Conservation (phyloP, 2,888 invertebrate species). For the Dolichopus griseipennis region DNA sequence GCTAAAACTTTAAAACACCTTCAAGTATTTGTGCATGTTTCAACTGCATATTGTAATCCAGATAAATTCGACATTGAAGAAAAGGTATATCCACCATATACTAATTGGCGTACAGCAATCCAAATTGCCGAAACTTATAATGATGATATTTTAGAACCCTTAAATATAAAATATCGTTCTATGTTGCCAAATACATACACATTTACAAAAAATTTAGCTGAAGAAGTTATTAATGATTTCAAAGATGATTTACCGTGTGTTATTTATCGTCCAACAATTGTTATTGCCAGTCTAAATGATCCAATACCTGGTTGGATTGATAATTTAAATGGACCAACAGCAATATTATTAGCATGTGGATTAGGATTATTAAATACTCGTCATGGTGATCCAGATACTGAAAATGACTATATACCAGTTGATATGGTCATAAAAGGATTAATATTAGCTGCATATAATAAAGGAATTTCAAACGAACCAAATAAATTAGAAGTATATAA, state of each 20-base stretch:
- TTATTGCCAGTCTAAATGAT: conserved; percentile 35
- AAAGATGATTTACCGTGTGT: conserved; percentile 58
- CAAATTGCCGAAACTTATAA: conserved; percentile 55
- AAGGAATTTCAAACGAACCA: conserved; percentile 43
- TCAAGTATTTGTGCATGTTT: conserved; percentile 58
- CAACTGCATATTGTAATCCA: conserved; percentile 80
- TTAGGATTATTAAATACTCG: conserved; percentile 45
- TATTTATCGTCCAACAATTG: conserved; percentile 82
- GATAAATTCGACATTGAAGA: conserved; percentile 66
- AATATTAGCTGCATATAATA: conserved; percentile 60
- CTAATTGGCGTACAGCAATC: conserved; percentile 61
- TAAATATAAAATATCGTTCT: conserved; percentile 52
- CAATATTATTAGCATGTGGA: conserved; percentile 25
- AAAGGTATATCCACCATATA: conserved; percentile 47
- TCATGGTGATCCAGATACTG: conserved; percentile 51
- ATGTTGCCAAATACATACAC: conserved; percentile 77
- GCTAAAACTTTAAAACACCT: conserved; percentile 38
- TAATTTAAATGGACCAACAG: conserved; percentile 85
- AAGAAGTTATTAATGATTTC: conserved; percentile 61
- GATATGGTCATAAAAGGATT: conserved; percentile 68
- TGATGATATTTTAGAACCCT: conserved; percentile 46
- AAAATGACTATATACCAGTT: conserved; percentile 71
- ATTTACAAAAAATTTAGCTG: conserved; percentile 80
- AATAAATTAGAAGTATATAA: conserved; percentile 64
- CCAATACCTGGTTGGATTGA: conserved; percentile 79